phyloP scores from a whole-genome alignment of 1,140 invertebrate species.

The Hyposmocoma kahamanoa region DNA sequence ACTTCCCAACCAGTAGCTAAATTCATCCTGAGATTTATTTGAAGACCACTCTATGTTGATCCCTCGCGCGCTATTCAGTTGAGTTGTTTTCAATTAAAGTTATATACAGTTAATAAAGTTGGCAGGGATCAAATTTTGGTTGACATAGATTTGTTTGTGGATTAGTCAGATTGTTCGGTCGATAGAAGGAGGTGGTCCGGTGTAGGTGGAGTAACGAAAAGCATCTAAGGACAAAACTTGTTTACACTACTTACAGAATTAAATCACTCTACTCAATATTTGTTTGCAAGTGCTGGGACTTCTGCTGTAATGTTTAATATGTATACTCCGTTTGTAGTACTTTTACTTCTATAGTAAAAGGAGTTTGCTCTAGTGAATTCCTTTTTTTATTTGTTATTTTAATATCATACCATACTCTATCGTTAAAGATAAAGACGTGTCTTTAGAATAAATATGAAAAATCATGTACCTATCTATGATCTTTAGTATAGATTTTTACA shows the following conservation, averaged over 20 bases:
- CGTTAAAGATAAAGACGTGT: too few relatives aligned
- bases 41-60: too few relatives aligned
- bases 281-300: constrained; percentile 27
- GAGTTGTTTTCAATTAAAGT: too few relatives aligned
- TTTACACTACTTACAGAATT: constrained; percentile 67
- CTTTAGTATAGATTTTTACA: too few relatives aligned
- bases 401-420: too few relatives aligned
- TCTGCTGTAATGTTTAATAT: constrained; percentile 9
- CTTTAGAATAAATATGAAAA: too few relatives aligned
- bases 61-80: too few relatives aligned
- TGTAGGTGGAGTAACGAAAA: constrained; percentile 26
- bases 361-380: too few relatives aligned
- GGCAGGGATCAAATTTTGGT: constrained; percentile 24
- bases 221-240: constrained; percentile 61
- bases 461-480: too few relatives aligned
- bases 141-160: constrained; percentile 29
- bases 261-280: constrained; percentile 49
- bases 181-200: constrained; percentile 26
- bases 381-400: too few relatives aligned
- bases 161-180: constrained; percentile 30
- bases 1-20: constrained; percentile 20
- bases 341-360: not conserved
- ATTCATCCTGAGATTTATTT: too few relatives aligned
- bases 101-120: too few relatives aligned
- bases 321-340: not conserved